phyloP scores from a whole-genome alignment of 2,888 invertebrate genomes.

The Hylaea fasciaria region DNA sequence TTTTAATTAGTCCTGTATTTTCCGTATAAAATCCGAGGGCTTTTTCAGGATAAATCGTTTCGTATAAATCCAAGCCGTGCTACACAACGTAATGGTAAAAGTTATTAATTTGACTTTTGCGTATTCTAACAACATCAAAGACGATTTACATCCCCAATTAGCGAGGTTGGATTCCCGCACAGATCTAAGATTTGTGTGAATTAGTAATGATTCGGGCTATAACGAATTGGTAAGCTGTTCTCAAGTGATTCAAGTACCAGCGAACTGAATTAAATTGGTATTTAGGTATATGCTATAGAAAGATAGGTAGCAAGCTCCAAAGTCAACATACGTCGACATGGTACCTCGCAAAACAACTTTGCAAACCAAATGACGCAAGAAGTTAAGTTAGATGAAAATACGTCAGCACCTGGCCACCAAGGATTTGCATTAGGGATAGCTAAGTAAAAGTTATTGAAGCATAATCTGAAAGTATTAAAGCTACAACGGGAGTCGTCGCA shows the following conservation, averaged over 20 bases:
- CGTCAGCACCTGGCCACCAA: constrained; percentile 6
- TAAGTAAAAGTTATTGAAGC: constrained; percentile 8
- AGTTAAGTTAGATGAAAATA: constrained; percentile 12
- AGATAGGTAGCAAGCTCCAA: no score
- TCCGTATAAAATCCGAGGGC: background rate
- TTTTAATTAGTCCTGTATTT: background rate
- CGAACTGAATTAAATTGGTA: no score
- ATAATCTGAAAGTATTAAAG: constrained; percentile 7
- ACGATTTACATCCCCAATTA: background rate
- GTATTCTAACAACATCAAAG: background rate
- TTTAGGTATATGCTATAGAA: no score
- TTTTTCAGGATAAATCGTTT: background rate
- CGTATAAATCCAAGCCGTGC: no score
- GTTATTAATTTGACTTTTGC: no score
- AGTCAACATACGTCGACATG: constrained; percentile 1
- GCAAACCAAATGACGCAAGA: constrained; percentile 16
- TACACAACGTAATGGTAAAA: no score
- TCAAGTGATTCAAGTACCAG: no score
- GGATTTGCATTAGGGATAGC: background rate
- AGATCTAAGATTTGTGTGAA: no score
- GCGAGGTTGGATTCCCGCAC: no score
- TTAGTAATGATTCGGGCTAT: no score
- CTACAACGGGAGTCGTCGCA: background rate
- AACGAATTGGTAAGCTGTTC: no score
- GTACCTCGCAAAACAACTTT: constrained; percentile 11